Evolutionary conservation across 2,113 vertebrate species (phyloP).

Genomic region (Hydrolagus affinis): DNA sequence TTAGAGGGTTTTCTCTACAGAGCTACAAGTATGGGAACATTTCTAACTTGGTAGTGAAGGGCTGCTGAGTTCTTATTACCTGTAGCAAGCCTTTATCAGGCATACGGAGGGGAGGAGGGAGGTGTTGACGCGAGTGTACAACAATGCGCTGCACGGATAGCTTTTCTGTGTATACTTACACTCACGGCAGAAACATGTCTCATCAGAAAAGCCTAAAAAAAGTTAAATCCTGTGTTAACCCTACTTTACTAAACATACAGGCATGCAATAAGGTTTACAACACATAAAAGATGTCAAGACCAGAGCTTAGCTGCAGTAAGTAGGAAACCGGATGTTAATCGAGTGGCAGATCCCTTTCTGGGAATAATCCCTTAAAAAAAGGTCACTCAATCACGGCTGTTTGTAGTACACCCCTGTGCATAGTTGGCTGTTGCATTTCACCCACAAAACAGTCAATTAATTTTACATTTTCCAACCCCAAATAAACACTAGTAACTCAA

Average conservation of each 20-base stretch:
- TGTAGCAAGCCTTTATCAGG: no score
- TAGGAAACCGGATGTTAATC: no score
- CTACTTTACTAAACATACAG: neutral
- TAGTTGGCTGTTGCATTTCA: no score
- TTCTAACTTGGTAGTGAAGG: slow-evolving; percentile 4
- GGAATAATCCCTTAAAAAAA: no score
- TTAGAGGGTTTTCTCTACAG: neutral
- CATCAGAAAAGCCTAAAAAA: slow-evolving; percentile 29
- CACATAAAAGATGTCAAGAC: neutral
- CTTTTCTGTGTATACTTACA: neutral
- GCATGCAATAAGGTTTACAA: neutral
- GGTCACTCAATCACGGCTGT: no score
- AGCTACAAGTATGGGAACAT: neutral
- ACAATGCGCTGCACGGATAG: neutral
- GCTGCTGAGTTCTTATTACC: neutral
- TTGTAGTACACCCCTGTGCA: no score
- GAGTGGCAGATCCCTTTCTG: no score
- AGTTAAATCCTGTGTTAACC: slow-evolving; percentile 24
- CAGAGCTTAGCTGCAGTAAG: no score
- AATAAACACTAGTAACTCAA: no score
- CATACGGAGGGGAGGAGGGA: no score
- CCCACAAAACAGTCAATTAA: no score
- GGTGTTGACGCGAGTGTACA: neutral
- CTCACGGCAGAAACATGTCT: slow-evolving; percentile 18
- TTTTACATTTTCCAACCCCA: no score